Evolutionary conservation across 2,797 vertebrate genomes (phyloP), one percentile per base, ranked within the genome.

Genomic region (Mormyrus proboscirostris): DNA sequence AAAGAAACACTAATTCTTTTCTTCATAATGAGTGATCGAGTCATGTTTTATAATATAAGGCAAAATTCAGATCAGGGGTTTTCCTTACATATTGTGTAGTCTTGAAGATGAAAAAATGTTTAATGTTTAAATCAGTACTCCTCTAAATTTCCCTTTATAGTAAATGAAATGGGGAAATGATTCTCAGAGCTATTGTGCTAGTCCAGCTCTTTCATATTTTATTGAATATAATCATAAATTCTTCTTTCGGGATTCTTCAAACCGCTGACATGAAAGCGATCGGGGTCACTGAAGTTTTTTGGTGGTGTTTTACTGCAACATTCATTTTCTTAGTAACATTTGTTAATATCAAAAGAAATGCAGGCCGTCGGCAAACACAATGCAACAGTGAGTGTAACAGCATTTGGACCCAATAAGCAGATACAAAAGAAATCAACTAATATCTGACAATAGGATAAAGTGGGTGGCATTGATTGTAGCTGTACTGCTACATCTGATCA

Each of bases 271-370:
- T 22, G 19, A 53, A 79, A 25, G n/a, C 0, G 41, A 82, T 44
- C 2, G 14, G 38, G 38, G 73, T 57, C 50, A 22, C 25, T 19
- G 22, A 10, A 50, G 79, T 1, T 55, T 73, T 88, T n/a, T 50
- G 55, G 10, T 84, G 79, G 10, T 62, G 51, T 49, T 49, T n/a
- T 5, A 53, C 7, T 50, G 44, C 82, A 62, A 22, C 50, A 25
- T 59, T 86, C 50, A 53, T 53, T 29, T 86, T 57, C 16, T 4
- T 38, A 84, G 69, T 88, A 85, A 62, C 53, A 57, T 41, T 82
- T 88, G 19, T 83, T 88, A 79, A 55, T 57, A 82, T 82, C 19
- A 85, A 19, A 82, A 62, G 12, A 25, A 82, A 88, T 57, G 8
- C 51, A 55, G 88, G 88, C 33, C 69, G 50, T 6, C 2, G 1